These are phyloP conservation scores for Bedellia somnulentella DNA, from an alignment of 2,888 invertebrate genomes.

Conservation along the genomic window DNA sequence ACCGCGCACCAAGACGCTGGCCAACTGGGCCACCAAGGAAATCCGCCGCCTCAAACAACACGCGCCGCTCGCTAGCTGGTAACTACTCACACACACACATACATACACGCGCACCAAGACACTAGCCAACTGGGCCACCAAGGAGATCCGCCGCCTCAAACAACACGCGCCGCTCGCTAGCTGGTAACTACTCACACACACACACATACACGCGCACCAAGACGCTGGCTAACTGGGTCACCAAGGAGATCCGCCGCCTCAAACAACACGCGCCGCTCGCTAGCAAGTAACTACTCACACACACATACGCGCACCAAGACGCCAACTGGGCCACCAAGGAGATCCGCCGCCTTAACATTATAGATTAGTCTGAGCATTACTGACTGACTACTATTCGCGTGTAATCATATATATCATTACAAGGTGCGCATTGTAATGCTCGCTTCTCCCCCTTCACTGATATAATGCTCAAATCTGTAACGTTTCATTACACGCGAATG, in stretches of 20 bases:
- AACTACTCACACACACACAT: too few relatives aligned
- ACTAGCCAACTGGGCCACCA: conserved; percentile 91
- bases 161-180: conserved; percentile 60
- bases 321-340: conserved; percentile 96
- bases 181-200: conserved; percentile 55
- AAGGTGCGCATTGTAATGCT: too few relatives aligned
- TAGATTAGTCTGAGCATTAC: conserved; percentile 51
- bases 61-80: conserved; percentile 63
- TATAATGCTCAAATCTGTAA: too few relatives aligned
- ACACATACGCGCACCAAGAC: conserved; percentile 93
- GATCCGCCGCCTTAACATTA: conserved; percentile 84
- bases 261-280: conserved; percentile 65
- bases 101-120: conserved; percentile 93
- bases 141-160: conserved; percentile 92
- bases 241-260: conserved; percentile 91
- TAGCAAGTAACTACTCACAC: conserved; percentile 67
- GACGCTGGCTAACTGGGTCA: conserved; percentile 91
- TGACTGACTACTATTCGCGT: conserved; percentile 60
- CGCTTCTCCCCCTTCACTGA: too few relatives aligned
- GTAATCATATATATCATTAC: not conserved
- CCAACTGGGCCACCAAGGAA: conserved; percentile 95
- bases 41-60: conserved; percentile 84
- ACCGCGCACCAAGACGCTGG: conserved; percentile 86
- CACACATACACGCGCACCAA: conserved; percentile 69
- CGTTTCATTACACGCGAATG: too few relatives aligned